Base-by-base conservation (phyloP, 1,140 invertebrate species). In the Thaumetopoea pityocampa region DNA sequence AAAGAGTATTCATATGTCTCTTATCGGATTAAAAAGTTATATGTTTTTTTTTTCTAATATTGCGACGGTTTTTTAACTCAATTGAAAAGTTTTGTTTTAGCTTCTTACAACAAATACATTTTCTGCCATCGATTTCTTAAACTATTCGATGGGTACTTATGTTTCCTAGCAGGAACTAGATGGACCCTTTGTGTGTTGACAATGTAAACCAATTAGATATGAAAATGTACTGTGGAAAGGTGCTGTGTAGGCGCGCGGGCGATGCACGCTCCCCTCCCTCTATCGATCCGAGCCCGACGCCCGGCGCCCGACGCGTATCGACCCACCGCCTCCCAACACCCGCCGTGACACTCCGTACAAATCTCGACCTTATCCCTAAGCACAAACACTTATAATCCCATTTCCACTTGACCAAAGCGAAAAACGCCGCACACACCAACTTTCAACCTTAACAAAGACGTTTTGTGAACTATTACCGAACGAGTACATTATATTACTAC, bases 211-310 rank as follows among this genome's bases (percentile, higher is more conserved):
- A 45, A 43, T 50, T 51, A 41, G 42, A 49, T 44, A 40, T 27
- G 42, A 47, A 20, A 48, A 46, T 36, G 37, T 57, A 65, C 61
- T 63, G 49, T 63, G 57, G 42, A 47, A 15, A 42, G 30, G 48
- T 51, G n/a, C n/a, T n/a, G 53, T 56, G 59, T 45, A 53, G 67
- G 66, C 67, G 65, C 36, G 47, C 68, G 56, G 60, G 59, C 67
- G 68, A 60, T 63, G 67, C 67, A 64, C 61, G 56, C 28, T 55
- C 48, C 55, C 49, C 40, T 58, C 52, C 69, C 64, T 72, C 60
- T 67, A 83, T 83, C 65, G 77, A 83, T 74, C 64, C 38, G 32
- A 17, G 38, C n/a, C n/a, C n/a, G n/a, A n/a, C 61, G 52, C 53
- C 46, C 49, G 38, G 54, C 69, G 65, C 71, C 71, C 62, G 61